These are phyloP conservation scores for Phrynocephalus guinanensis DNA, from an alignment of 2,797 vertebrate species.

Conservation along the genomic window DNA sequence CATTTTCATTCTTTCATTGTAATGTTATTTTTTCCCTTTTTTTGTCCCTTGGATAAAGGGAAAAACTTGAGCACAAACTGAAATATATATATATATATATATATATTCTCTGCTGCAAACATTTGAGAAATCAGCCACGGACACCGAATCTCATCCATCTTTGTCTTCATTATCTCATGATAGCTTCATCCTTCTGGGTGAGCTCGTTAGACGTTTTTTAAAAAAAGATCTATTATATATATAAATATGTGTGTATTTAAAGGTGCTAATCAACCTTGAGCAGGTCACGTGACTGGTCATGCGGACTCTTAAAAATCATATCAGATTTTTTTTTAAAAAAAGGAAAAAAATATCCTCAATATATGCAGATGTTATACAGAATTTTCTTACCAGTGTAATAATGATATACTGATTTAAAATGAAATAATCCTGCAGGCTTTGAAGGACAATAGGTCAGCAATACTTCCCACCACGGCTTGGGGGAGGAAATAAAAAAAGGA, in stretches of 20 bases:
- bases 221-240: conserved; percentile 81
- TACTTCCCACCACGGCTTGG: conserved; percentile 94
- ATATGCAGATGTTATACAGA: conserved; percentile 99
- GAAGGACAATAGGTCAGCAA: conserved; percentile 93
- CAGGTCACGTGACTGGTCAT: conserved; percentile 99
- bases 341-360: conserved; percentile 94
- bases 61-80: conserved; percentile 92
- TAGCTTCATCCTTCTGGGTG: conserved; percentile 85
- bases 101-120: conserved; percentile 90
- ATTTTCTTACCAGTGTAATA: conserved; percentile 95
- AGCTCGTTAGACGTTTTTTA: conserved; percentile 83
- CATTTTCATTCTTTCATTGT: conserved; percentile 25
- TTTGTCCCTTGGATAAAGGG: conserved; percentile 77
- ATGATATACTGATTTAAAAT: conserved; percentile 85
- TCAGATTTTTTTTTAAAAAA: conserved; percentile 86
- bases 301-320: conserved; percentile 98
- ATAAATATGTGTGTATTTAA: conserved; percentile 88
- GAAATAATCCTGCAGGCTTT: conserved; percentile 93
- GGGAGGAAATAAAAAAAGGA: conserved; percentile 78
- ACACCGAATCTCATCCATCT: conserved; percentile 70
- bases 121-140: conserved; percentile 68
- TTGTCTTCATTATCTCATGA: conserved; percentile 83
- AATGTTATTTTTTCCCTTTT: conserved; percentile 45
- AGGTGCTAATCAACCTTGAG: conserved; percentile 98
- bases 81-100: conserved; percentile 61